Evolutionary conservation across 2,888 invertebrate genomes (phyloP), one percentile per base, ranked within the genome.

Genomic region (Ischnura elegans): DNA sequence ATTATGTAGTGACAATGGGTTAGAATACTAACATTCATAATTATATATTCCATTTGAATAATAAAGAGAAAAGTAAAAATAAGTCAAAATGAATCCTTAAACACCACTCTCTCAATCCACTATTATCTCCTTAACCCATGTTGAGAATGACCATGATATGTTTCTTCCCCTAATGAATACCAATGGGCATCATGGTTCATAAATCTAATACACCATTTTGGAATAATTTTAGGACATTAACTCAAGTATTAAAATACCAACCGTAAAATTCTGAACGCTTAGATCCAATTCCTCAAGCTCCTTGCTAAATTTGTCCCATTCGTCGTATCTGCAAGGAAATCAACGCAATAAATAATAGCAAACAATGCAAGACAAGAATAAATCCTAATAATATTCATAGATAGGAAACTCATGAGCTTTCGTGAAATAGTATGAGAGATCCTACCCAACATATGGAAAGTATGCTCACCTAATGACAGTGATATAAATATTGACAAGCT

Each of bases 261-360:
- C 98, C 87, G 99, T 99, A 95, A 99, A 99, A 96, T 99, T 99
- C 95, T 98, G 97, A 95, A 99, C 98, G 95, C 98, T 98, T 95
- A 98, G 97, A 95, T 99, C 98, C 94, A 99, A 96, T 87, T 98
- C 98, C 95, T 99, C 98, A 43, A 99, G 97, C 96, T 99, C 99
- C 95, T 98, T 97, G 0, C 98, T 97, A 95, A 98, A 99, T 95
- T 98, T 97, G 95, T 99, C 98, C 99, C 99, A 99, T 96, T 98
- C 97, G 95, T 99, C 99, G 95, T 98, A 98, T 95, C 98, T 97
- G 94, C 21, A 95, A 95, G 93, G 87, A 93, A 86, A 94, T 29
- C 10, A 84, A 47, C 43, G 43, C 42, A 43, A 76, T 13, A 46
- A 66, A 0, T n/a, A 21, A 29, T 21, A 16, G 25, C 13, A 93